Percentiles rank a stretch among this genome's conserved stretches.
Evolutionary conservation across 2,113 vertebrate genomes (phyloP).

Genomic region (Rhinoderma darwinii): DNA sequence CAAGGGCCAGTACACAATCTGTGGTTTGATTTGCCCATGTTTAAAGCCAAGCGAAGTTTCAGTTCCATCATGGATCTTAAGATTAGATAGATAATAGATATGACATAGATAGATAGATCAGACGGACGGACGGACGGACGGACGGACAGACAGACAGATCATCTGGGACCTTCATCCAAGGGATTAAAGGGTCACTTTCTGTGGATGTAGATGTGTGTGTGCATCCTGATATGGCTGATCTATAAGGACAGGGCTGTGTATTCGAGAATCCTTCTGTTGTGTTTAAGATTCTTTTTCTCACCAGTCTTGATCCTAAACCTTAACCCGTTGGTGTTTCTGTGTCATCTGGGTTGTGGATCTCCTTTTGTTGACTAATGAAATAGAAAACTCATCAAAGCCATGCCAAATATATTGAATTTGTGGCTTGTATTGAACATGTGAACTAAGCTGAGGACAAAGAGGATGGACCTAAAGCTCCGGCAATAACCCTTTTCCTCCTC

Average conservation of each 20-base stretch:
- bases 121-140: not conserved
- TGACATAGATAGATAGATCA: too few species aligned
- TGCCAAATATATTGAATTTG: slow-evolving; percentile 63
- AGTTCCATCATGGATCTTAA: too few species aligned
- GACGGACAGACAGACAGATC: not conserved
- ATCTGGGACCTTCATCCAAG: not conserved
- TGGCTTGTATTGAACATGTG: slow-evolving; percentile 66
- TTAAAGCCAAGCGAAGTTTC: too few species aligned
- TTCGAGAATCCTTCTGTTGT: slow-evolving; percentile 53
- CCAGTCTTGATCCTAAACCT: slow-evolving; percentile 33
- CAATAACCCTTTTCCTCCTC: slow-evolving; percentile 43
- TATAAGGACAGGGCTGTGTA: slow-evolving; percentile 23
- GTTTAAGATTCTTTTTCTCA: slow-evolving; percentile 47
- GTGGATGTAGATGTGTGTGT: not conserved
- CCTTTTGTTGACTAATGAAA: slow-evolving; percentile 47
- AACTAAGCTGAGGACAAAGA: slow-evolving; percentile 66
- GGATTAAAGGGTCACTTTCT: slow-evolving; percentile 9
- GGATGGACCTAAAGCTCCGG: slow-evolving; percentile 55
- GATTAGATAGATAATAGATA: too few species aligned
- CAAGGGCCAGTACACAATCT: too few species aligned
- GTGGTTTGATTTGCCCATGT: too few species aligned
- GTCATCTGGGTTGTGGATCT: slow-evolving; percentile 61
- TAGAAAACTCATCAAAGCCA: slow-evolving; percentile 68
- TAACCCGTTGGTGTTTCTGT: slow-evolving; percentile 40
- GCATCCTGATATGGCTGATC: slow-evolving; percentile 33